Base-by-base conservation (phyloP, 2,888 invertebrate species). In the Archaeoteleia sp. region DNA sequence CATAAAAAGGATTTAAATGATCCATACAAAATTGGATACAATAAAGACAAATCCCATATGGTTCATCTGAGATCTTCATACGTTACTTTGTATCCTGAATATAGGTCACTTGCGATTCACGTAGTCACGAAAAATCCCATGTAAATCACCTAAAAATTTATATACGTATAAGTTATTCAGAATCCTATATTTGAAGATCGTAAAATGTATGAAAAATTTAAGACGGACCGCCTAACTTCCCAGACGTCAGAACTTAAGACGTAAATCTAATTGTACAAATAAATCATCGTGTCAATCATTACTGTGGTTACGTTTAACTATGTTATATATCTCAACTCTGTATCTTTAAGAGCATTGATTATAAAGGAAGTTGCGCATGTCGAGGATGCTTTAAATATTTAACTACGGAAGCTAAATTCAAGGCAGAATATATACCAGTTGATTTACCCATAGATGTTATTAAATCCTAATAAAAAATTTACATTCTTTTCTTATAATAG, bases 221-320 rank as follows among this genome's bases (percentile, higher is more conserved):
- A 43, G 55, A 48, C 55, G 43, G 48, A 62, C 55, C 53, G 42
- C 40, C 17, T 14, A 13, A 62, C 48, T 62, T 54, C 40, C 48
- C 48, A 55, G 17, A 55, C 30, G 48, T 49, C 43, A 13, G 12
- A 46, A 30, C 53, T 42, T 43, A 48, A 20, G 62, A 55, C 46
- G 54, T 62, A 62, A 62, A 62, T 62, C 48, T 62, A 62, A 62
- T 62, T 49, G 73, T 72, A 77, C 79, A 78, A 80, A 80, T 78
- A 77, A 75, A 78, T 72, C 76, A 67, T 74, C 65, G 72, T 78
- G 80, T 81, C 79, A 78, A 81, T 81, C 80, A 81, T 81, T 78
- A 73, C 73, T 51, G 72, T 70, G 75, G 75, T 73, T 71, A 58
- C 58, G n/a, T 13, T 57, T 68, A 58, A 68, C 58, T 68, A 63